Percentiles rank a stretch among this genome's conserved stretches.
phyloP scores from a whole-genome alignment of 1,140 invertebrate species.

The Temnothorax curvispinosus region DNA sequence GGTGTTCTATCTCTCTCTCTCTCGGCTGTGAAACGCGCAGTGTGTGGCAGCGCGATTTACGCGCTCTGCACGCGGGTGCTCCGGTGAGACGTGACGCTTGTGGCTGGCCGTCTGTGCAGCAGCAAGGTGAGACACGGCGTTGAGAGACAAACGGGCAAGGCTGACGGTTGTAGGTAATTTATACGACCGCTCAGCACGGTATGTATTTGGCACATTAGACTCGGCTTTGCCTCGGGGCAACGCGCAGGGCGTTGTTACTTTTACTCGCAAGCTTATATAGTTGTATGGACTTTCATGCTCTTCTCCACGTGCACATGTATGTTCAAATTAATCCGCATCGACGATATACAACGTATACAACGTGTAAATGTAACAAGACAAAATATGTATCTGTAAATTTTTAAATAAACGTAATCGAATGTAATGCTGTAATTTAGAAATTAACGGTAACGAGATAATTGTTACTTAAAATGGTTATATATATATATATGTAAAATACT shows the following conservation, averaged over 20 bases:
- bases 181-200: slow-evolving; percentile 81
- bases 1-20: slow-evolving; percentile 73
- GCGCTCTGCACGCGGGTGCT: slow-evolving; percentile 77
- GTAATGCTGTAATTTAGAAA: neutral
- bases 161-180: slow-evolving; percentile 78
- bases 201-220: slow-evolving; percentile 81
- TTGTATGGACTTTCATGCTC: neutral
- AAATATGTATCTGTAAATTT: neutral
- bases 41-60: slow-evolving; percentile 76
- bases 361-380: neutral
- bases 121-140: slow-evolving; percentile 85
- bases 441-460: neutral
- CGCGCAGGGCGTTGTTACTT: neutral
- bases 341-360: neutral
- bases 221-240: slow-evolving; percentile 32
- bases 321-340: neutral
- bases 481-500: neutral
- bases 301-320: neutral
- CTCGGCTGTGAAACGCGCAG: slow-evolving; percentile 64
- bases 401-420: neutral
- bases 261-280: slow-evolving; percentile 9
- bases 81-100: slow-evolving; percentile 67
- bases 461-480: slow-evolving; percentile 6
- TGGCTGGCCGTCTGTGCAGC: slow-evolving; percentile 77
- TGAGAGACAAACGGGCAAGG: slow-evolving; percentile 80